phyloP scores from a whole-genome alignment of 1,140 invertebrate genomes.

The Drosophila sp. region DNA sequence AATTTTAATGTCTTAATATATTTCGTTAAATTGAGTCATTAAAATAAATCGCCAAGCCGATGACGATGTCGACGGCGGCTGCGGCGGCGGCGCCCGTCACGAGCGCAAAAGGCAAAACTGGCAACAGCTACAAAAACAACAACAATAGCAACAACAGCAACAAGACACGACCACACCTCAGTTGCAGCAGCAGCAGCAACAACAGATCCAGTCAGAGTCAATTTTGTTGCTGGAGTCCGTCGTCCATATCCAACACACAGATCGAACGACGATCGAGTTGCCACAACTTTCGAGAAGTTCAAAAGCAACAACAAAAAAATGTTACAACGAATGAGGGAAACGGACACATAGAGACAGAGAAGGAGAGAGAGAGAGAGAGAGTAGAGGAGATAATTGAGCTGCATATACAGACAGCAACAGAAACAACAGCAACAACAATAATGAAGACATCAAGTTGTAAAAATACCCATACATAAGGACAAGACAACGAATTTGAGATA shows the following conservation, averaged over 20 bases:
- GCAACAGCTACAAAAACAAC: constrained; percentile 1
- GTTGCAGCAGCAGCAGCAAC: constrained; percentile 21
- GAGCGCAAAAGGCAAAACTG: constrained; percentile 44
- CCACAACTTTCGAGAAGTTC: constrained; percentile 79
- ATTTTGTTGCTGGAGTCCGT: constrained; percentile 7
- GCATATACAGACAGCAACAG: constrained; percentile 46
- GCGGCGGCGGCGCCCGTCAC: constrained; percentile 72
- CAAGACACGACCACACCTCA: constrained; percentile 52
- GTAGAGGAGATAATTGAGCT: constrained; percentile 77
- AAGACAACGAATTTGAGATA: constrained; percentile 14
- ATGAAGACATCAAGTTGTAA: constrained; percentile 80
- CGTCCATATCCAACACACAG: constrained; percentile 13
- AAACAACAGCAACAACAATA: constrained; percentile 53
- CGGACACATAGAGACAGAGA: constrained; percentile 9
- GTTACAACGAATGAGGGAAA: constrained; percentile 39
- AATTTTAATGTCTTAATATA: constrained; percentile 82
- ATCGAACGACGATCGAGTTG: constrained; percentile 51
- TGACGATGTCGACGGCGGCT: constrained; percentile 62
- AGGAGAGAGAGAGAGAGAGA: constrained; percentile 26
- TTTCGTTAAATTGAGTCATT: constrained; percentile 82
- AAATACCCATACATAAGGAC: constrained; percentile 47
- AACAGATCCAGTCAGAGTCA: constrained; percentile 14
- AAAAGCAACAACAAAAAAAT: constrained; percentile 44
- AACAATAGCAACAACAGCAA: constrained; percentile 15
- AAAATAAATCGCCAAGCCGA: constrained; percentile 79